A percentile compares a stretch with the other conserved stretches of the same genome.
Conservation (phyloP, 2,797 vertebrate species). For the Distichodus sexfasciatus region DNA sequence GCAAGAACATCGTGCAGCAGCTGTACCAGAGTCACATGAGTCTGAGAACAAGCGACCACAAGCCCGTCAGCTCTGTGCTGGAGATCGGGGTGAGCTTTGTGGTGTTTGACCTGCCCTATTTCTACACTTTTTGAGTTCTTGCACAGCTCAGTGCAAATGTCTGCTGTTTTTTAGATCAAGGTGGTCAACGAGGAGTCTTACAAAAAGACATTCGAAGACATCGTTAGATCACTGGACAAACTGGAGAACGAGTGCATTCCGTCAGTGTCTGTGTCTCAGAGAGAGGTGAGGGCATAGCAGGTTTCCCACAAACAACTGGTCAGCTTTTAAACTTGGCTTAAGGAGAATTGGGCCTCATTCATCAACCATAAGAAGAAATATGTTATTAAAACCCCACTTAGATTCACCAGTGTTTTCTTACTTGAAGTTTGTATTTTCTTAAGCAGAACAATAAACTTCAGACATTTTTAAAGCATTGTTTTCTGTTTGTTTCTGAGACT, state of each 20-base stretch:
- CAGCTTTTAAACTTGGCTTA: too few relatives aligned
- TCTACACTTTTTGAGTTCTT: not conserved
- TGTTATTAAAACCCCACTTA: too few relatives aligned
- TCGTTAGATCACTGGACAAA: constrained; percentile 90
- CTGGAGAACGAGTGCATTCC: constrained; percentile 97
- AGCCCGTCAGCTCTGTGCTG: constrained; percentile 93
- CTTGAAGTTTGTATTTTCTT: too few relatives aligned
- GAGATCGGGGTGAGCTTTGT: constrained; percentile 79
- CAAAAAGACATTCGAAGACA: constrained; percentile 89
- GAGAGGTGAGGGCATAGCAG: constrained; percentile 76
- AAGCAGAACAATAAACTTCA: too few relatives aligned
- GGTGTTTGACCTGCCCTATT: not conserved
- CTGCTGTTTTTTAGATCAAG: constrained; percentile 79
- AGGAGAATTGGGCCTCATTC: too few relatives aligned
- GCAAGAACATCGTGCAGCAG: constrained; percentile 82
- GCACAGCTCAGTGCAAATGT: not conserved
- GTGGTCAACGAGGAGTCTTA: constrained; percentile 83
- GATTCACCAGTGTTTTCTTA: too few relatives aligned
- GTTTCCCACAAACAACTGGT: too few relatives aligned
- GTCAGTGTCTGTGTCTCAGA: constrained; percentile 82
- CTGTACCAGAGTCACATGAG: constrained; percentile 91
- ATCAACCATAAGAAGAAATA: too few relatives aligned
- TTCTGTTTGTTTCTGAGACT: too few relatives aligned
- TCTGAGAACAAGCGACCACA: constrained; percentile 94
- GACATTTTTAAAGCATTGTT: too few relatives aligned